Base-by-base conservation (phyloP, 2,888 invertebrate genomes). In the Arctia plantaginis region DNA sequence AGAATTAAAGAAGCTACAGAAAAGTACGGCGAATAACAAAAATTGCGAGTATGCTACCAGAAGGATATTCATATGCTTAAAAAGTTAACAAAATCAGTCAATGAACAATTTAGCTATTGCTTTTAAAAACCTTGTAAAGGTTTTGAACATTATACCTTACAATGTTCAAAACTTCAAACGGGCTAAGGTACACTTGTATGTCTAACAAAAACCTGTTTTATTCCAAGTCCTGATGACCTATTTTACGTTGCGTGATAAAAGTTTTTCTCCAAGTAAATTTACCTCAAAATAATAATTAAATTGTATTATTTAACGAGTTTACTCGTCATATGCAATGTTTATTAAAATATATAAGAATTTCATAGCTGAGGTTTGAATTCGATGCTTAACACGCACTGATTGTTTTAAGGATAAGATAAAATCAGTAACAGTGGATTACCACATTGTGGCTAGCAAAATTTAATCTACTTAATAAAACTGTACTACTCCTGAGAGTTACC, bases 191-290 rank as follows among this genome's bases (percentile, higher is more conserved):
- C 0, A 59, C 59, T 3, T 13, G 15, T 15, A 59, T 13, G 18
- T 30, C 15, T 39, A 33, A 65, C 55, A 8, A 69, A 55, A 30
- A 13, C 47, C n/a, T 10, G 20, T 13, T 30, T 35, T 33, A 55
- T n/a, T 55, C 51, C 51, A 55, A 62, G 1, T 44, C 47, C 44
- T 13, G n/a, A 30, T 64, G 71, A 71, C 71, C 71, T 8, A 47
- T 47, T 71, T 71, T n/a, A 62, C 15, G 3, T 71, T 65, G 71
- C 71, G 71, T 71, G 71, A 71, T 65, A 20, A 41, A 71, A 23
- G 41, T 70, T 64, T 20, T 30, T 1, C 64, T 47, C 65, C 47
- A 35, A 47, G 30, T 47, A 71, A 33, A 65, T 65, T 47, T 8
- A 15, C 23, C n/a, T 3, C 13, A n/a, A 30, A 30, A 7, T 47